Base-by-base conservation (phyloP, 2,113 vertebrate species). In the Turnix velox region DNA sequence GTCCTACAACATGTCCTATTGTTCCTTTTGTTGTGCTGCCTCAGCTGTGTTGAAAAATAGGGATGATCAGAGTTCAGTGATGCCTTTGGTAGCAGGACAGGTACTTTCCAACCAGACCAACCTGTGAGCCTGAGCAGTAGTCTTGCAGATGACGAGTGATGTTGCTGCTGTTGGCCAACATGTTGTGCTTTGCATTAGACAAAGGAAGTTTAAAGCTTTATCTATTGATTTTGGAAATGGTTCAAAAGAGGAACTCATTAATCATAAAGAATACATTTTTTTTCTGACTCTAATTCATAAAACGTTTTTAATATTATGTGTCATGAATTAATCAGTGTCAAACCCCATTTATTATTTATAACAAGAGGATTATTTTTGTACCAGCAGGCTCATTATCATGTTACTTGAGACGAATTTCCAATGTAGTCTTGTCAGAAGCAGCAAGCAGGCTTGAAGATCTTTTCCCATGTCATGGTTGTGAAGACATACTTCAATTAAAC, bases 241-340 rank as follows among this genome's bases (percentile, higher is more conserved):
- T 69, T 93, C 45, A 68, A 78, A 93, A 75, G 61, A 75, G 55
- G 27, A 81, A 33, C 12, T 62, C 62, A 75, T 81, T 81, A 66
- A 82, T 79, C 77, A 72, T 30, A 65, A 84, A 46, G 12, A 39
- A 39, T 57, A 72, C 20, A 2, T 5, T 28, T 68, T 52, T 48
- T 75, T 62, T 40, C 31, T 74, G 39, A 52, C 28, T 81, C 9
- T 72, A 72, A 93, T 93, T 96, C 45, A 93, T 87, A 69, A 95
- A 89, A 87, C 79, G 11, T 30, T 84, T 92, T 84, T 82, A 92
- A 91, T 93, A 96, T 58, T 73, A 30, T 75, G 33, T 59, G 72
- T 59, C 14, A 75, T 62, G 30, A 87, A 95, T 88, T 90, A 90
- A 78, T 95, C 46, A 81, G 40, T 76, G 48, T 72, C 54, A 31